phyloP scores from a whole-genome alignment of 1,140 invertebrate species.

The Drosophila ironensis region DNA sequence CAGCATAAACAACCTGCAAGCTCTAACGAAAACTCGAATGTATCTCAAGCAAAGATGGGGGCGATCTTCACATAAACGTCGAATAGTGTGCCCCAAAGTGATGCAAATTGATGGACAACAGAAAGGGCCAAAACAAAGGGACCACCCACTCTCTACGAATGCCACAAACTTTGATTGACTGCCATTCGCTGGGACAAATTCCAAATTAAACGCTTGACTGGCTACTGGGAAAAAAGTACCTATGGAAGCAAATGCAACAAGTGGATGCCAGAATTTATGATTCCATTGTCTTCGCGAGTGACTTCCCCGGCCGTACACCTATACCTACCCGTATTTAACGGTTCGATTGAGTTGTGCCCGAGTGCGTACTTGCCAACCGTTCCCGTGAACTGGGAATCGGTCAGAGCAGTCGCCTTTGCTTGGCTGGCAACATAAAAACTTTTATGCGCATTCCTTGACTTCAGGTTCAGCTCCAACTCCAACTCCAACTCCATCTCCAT shows the following conservation, averaged over 20 bases:
- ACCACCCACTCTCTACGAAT: conserved; percentile 46
- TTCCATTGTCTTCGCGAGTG: conserved; percentile 34
- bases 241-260: conserved; percentile 18
- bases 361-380: conserved; percentile 1
- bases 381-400: conserved; percentile 2
- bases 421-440: conserved; percentile 70
- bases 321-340: conserved; percentile 37
- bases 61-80: conserved; percentile 42
- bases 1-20: conserved; percentile 25
- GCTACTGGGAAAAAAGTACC: conserved; percentile 36
- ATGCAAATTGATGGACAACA: conserved; percentile 51
- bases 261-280: conserved; percentile 36
- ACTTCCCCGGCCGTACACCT: conserved; percentile 26
- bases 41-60: conserved; percentile 7
- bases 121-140: conserved; percentile 18
- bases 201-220: conserved; percentile 67
- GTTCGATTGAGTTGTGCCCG: conserved; percentile 46
- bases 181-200: conserved; percentile 54
- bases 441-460: conserved; percentile 74
- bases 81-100: conserved; percentile 32
- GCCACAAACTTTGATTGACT: conserved; percentile 50
- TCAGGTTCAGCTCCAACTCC: conserved; percentile 30
- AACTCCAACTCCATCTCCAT: neutral
- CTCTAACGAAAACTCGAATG: neutral
- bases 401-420: conserved; percentile 21